Base-by-base conservation (phyloP, 1,140 invertebrate species). In the Fopius arisanus region DNA sequence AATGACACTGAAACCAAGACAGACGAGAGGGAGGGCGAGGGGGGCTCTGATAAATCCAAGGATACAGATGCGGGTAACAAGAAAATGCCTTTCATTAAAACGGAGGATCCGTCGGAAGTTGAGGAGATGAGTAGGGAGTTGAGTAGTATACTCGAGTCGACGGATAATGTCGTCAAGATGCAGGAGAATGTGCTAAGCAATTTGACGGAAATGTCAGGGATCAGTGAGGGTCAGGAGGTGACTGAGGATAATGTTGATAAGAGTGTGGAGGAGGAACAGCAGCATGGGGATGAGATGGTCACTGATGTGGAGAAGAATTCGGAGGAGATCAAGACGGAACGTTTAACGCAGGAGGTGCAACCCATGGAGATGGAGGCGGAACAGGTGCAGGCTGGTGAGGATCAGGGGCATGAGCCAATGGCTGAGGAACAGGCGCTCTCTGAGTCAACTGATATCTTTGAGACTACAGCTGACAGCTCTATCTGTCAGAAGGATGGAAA, bases 71-170 rank as follows among this genome's bases (percentile, higher is more conserved):
- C 1, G 66, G 51, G 1, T 1, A 86, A 86, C 14, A 85, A 85
- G 4, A 87, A 86, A 31, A 81, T 82, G 2, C 79, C 82, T 9
- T 75, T 81, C 0, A 73, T 83, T 0, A 88, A 88, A 48, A 14
- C 78, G 0, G 82, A 84, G 7, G 84, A 86, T 9, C 3, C 75
- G 0, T 79, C 81, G 0, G 86, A 87, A 9, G 83, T 86, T 0
- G 86, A 88, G 6, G 83, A 87, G 21, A 88, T 88, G 86, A 86
- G 79, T 59, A 78, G 84, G 3, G 86, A 88, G 69, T 51, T 88
- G 0, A 86, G 81, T 29, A 86, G 75, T 40, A 88, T 88, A 70
- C 75, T 88, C 0, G 84, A 87, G 37, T 86, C 86, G 0, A 78
- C 86, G 0, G 86, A 87, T 0, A 83, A 75, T 3, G 84, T 87